Evolutionary conservation across 2,113 vertebrate genomes (phyloP).

Genomic region (Cariama cristata): DNA sequence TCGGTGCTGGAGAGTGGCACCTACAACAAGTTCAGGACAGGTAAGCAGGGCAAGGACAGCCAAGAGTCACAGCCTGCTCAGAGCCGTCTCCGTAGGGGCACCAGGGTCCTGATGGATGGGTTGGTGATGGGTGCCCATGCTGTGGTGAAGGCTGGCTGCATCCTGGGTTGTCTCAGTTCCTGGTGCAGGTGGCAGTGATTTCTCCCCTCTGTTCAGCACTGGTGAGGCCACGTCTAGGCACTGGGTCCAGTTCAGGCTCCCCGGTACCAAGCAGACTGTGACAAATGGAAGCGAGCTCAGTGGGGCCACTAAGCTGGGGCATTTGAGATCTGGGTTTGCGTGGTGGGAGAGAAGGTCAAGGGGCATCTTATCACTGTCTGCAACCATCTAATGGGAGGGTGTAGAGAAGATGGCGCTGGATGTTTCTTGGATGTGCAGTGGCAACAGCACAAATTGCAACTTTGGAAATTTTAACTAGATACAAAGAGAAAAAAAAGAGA

Average conservation of each 20-base stretch:
- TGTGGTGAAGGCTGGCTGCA: neutral
- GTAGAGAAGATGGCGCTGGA: neutral
- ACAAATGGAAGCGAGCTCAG: neutral
- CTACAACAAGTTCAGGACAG: conserved; percentile 87
- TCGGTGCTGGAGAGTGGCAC: conserved; percentile 71
- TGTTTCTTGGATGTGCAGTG: neutral
- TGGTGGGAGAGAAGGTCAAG: neutral
- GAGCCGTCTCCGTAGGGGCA: neutral
- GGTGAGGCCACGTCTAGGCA: neutral
- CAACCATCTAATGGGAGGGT: neutral
- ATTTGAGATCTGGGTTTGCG: neutral
- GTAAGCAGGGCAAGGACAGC: conserved; percentile 51
- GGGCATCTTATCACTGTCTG: neutral
- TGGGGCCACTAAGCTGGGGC: neutral
- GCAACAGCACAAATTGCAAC: neutral
- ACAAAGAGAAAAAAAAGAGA: neutral
- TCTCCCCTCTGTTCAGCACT: neutral
- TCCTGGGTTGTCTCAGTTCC: neutral
- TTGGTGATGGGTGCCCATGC: neutral
- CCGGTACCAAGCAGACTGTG: neutral
- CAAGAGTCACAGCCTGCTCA: neutral
- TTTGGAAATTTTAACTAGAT: neutral
- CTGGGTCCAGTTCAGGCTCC: neutral
- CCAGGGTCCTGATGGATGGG: fast-evolving
- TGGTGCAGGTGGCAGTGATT: neutral